phyloP scores from a whole-genome alignment of 1,140 invertebrate species.

The Archegozetes longisetosus region DNA sequence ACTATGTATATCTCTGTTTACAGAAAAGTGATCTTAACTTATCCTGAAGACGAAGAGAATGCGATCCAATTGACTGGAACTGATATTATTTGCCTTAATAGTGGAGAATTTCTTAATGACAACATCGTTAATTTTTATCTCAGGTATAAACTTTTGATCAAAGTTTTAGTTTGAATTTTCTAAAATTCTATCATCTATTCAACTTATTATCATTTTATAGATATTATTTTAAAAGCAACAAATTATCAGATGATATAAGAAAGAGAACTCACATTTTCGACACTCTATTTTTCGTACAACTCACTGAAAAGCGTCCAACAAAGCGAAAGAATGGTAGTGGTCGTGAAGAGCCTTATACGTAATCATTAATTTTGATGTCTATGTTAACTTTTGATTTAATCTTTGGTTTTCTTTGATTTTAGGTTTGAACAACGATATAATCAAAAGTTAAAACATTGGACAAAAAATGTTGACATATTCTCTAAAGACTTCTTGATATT shows the following conservation, averaged over 20 bases:
- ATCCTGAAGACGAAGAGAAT: slow-evolving; percentile 27
- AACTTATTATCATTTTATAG: too few relatives aligned
- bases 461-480: slow-evolving; percentile 88
- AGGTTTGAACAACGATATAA: slow-evolving; percentile 63
- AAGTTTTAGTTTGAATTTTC: background rate
- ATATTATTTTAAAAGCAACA: background rate
- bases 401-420: background rate
- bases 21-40: background rate
- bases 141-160: slow-evolving; percentile 37
- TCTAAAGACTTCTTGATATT: slow-evolving; percentile 91
- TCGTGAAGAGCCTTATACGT: background rate
- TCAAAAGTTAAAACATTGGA: slow-evolving; percentile 81
- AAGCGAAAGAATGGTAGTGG: background rate
- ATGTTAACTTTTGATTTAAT: background rate
- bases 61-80: slow-evolving; percentile 76
- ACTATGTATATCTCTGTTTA: background rate
- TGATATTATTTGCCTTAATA: slow-evolving; percentile 73
- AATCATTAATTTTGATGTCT: background rate
- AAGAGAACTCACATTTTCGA: slow-evolving; percentile 3
- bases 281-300: slow-evolving; percentile 2
- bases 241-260: background rate
- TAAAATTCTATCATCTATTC: too few relatives aligned
- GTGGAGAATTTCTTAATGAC: slow-evolving; percentile 90
- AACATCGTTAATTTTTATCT: slow-evolving; percentile 96
- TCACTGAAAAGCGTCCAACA: background rate